Evolutionary conservation across 2,888 invertebrate genomes (phyloP).

Genomic region (Acanthosepion esculentum): DNA sequence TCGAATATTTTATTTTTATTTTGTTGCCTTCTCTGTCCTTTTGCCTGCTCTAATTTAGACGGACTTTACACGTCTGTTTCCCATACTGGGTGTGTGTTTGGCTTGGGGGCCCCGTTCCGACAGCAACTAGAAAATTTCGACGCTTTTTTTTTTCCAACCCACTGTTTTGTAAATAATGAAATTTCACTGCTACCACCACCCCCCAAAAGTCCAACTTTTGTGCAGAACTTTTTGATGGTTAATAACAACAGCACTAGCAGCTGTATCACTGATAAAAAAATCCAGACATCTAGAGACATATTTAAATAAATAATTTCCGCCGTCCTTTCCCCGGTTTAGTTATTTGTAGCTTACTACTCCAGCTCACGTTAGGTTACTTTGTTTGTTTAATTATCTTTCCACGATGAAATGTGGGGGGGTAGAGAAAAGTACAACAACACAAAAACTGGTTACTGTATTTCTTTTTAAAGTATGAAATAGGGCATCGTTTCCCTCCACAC

Average conservation of each 20-base stretch:
- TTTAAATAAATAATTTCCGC: neutral
- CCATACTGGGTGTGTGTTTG: no score
- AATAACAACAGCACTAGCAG: neutral
- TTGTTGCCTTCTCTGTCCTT: neutral
- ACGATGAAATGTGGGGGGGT: neutral
- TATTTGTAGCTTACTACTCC: neutral
- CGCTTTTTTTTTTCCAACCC: neutral
- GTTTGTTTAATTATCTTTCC: neutral
- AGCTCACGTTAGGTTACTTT: neutral
- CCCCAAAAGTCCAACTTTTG: neutral
- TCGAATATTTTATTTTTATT: neutral
- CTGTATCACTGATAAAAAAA: neutral
- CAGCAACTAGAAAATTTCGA: neutral
- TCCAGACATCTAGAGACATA: neutral
- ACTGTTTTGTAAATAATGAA: slow-evolving; percentile 33
- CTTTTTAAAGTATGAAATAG: neutral
- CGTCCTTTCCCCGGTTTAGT: neutral
- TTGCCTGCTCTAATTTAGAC: neutral
- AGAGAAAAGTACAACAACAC: neutral
- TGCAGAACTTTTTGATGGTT: neutral
- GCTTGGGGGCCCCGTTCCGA: neutral
- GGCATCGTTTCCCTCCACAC: neutral
- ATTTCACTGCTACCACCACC: neutral
- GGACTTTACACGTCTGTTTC: neutral
- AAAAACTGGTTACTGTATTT: neutral